A percentile compares a stretch with the other conserved stretches of the same genome.
Evolutionary conservation across 2,797 vertebrate genomes (phyloP).

Genomic region (Manis pentadactyla): DNA sequence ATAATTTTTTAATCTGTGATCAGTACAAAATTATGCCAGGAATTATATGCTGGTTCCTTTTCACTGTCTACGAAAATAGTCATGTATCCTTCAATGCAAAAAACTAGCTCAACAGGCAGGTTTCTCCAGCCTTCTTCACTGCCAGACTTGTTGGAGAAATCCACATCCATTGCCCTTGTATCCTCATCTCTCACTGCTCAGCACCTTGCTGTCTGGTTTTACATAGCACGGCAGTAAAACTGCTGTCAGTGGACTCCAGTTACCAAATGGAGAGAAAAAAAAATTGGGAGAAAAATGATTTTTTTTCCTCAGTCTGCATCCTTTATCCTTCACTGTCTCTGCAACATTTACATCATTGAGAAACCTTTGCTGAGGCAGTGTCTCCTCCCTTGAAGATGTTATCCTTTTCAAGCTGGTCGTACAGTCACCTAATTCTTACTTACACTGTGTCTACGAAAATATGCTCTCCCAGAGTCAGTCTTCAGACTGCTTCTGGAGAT

Average conservation of each 20-base stretch:
- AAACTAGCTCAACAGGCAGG: not conserved
- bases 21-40: conserved; percentile 59
- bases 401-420: not conserved
- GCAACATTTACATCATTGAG: not conserved
- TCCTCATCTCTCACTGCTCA: not conserved
- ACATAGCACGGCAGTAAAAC: not conserved
- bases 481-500: not conserved
- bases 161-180: not conserved
- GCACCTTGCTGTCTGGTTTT: not conserved
- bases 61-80: not conserved
- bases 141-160: conserved; percentile 16
- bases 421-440: not conserved
- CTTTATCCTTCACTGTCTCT: not conserved
- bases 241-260: not conserved
- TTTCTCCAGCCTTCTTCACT: conserved; percentile 59
- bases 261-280: not conserved
- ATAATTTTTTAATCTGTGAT: conserved; percentile 45
- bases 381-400: not conserved
- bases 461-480: not conserved
- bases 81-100: not conserved
- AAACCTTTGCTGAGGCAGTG: not conserved
- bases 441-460: not conserved
- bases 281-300: not conserved
- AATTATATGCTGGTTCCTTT: conserved; percentile 63
- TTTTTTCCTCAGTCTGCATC: not conserved